Conservation (phyloP, 2,113 vertebrate species). For the Talpa occidentalis region DNA sequence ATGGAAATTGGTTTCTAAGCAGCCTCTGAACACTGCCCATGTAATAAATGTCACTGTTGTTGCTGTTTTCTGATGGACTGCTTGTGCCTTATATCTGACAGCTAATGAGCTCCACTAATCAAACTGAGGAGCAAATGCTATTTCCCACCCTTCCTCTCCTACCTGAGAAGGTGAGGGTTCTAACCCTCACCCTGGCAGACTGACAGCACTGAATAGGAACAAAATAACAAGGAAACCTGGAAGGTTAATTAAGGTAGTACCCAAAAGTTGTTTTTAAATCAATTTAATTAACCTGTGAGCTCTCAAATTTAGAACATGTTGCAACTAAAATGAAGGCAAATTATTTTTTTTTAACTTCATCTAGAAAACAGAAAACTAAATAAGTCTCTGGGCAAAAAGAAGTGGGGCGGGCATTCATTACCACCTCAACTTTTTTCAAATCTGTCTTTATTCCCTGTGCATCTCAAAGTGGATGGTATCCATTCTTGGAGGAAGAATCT, state of each 20-base stretch:
- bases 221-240: slow-evolving; percentile 1
- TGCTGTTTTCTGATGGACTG: slow-evolving; percentile 45
- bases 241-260: slow-evolving; percentile 77
- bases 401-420: slow-evolving; percentile 6
- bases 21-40: not conserved
- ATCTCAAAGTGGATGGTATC: not conserved
- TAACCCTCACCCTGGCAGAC: not conserved
- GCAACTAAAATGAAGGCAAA: slow-evolving; percentile 52
- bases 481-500: slow-evolving; percentile 17
- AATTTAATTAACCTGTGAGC: slow-evolving; percentile 76
- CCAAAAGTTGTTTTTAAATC: slow-evolving; percentile 73
- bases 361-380: not conserved
- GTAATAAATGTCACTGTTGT: slow-evolving; percentile 58
- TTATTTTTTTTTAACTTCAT: slow-evolving; percentile 30
- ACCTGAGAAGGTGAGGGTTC: slow-evolving; percentile 38
- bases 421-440: not conserved
- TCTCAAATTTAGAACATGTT: slow-evolving; percentile 73
- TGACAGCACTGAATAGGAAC: slow-evolving; percentile 29
- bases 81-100: slow-evolving; percentile 53
- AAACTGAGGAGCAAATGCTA: slow-evolving; percentile 39
- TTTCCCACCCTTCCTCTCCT: slow-evolving; percentile 9
- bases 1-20: slow-evolving; percentile 72
- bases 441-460: not conserved
- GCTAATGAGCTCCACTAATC: slow-evolving; percentile 77
- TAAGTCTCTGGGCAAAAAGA: slow-evolving; percentile 36